Evolutionary conservation across 1,140 invertebrate genomes (phyloP).

Genomic region (Halesus radiatus): DNA sequence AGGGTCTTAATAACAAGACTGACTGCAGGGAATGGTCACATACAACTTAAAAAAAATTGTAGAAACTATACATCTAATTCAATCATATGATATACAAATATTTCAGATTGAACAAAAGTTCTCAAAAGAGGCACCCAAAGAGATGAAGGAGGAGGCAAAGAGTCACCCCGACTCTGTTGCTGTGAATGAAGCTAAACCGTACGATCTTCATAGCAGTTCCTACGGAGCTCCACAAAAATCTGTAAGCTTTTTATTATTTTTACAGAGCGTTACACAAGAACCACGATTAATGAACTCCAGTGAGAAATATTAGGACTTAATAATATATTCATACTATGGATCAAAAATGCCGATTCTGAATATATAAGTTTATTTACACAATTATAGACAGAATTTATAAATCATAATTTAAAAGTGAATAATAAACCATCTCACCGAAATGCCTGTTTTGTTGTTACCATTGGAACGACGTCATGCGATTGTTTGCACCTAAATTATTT

Average conservation of each 20-base stretch:
- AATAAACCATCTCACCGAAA: no score
- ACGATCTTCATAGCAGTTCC: slow-evolving; percentile 48
- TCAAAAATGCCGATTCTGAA: no score
- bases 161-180: neutral
- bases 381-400: no score
- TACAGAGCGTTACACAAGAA: no score
- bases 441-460: no score
- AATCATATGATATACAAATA: neutral
- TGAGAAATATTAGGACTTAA: no score
- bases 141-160: neutral
- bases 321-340: no score
- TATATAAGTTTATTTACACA: no score
- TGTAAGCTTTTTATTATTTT: slow-evolving; percentile 28
- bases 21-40: neutral
- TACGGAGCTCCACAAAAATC: slow-evolving; percentile 52
- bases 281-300: no score
- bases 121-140: slow-evolving; percentile 10
- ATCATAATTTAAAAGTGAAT: no score
- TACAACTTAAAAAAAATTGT: neutral
- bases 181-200: slow-evolving; percentile 49
- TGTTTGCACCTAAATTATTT: no score
- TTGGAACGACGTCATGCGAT: no score
- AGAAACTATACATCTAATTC: neutral
- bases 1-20: neutral
- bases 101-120: slow-evolving; percentile 9